A percentile compares a stretch with the other conserved stretches of the same genome.
These are phyloP conservation scores for Caenorhabditis plicata DNA, from an alignment of 2,888 invertebrate species.

Conservation along the genomic window DNA sequence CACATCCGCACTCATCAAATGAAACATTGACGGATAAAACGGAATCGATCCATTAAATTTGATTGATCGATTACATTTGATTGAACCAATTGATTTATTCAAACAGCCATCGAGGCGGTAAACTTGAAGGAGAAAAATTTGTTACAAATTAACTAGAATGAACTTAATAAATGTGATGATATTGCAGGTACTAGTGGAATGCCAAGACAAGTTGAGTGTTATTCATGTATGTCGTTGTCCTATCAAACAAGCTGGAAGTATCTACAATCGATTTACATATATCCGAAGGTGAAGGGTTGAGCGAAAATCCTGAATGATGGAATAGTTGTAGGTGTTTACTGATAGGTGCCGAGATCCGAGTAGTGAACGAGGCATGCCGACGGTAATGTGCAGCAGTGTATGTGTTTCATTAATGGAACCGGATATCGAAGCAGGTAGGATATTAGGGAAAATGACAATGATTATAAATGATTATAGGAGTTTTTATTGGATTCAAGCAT, in stretches of 20 bases:
- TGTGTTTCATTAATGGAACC: slow-evolving; percentile 61
- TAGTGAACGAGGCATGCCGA: slow-evolving; percentile 56
- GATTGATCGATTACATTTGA: too few species aligned
- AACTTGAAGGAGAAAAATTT: too few species aligned
- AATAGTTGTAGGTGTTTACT: slow-evolving; percentile 53
- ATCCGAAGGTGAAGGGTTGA: slow-evolving; percentile 47
- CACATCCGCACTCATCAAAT: too few species aligned
- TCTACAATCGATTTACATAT: slow-evolving; percentile 55
- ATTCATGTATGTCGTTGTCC: slow-evolving; percentile 61
- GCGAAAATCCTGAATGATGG: not conserved
- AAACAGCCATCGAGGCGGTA: too few species aligned
- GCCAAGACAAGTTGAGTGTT: slow-evolving; percentile 58
- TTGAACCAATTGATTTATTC: too few species aligned
- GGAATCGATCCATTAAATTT: too few species aligned
- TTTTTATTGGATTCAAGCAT: slow-evolving; percentile 64
- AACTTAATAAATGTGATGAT: too few species aligned
- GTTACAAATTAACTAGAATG: too few species aligned
- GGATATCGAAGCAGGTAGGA: slow-evolving; percentile 60
- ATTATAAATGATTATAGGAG: too few species aligned
- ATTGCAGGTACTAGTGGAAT: slow-evolving; percentile 44
- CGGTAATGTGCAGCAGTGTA: slow-evolving; percentile 48
- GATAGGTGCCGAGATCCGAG: slow-evolving; percentile 60
- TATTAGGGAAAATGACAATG: not conserved
- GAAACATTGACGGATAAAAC: too few species aligned
- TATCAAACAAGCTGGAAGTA: slow-evolving; percentile 60